A percentile compares a stretch with the other conserved stretches of the same genome.
phyloP scores from a whole-genome alignment of 2,888 invertebrate species.

The Rhagophthalmus giganteus region DNA sequence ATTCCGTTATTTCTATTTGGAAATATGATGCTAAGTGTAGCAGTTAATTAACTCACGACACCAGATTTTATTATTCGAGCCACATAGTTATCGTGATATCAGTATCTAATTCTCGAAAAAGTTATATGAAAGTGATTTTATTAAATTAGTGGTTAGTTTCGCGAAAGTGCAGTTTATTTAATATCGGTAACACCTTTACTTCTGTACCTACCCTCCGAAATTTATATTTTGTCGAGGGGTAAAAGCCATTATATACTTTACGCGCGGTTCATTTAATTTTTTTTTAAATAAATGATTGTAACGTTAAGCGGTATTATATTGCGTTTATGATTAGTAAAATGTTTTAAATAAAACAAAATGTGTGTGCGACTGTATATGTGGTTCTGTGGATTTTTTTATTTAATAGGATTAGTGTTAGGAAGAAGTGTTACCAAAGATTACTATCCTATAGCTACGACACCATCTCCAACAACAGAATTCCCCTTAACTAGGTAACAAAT shows the following conservation, averaged over 20 bases:
- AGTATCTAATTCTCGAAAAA: neutral
- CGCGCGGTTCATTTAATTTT: neutral
- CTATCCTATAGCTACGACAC: slow-evolving; percentile 44
- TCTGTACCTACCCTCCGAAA: slow-evolving; percentile 38
- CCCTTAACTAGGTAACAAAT: slow-evolving; percentile 40
- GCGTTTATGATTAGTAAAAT: neutral
- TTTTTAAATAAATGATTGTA: neutral
- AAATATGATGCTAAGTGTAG: slow-evolving; percentile 44
- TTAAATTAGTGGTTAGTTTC: slow-evolving; percentile 3
- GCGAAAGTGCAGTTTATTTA: slow-evolving; percentile 11
- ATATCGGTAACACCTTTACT: slow-evolving; percentile 14
- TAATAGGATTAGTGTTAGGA: slow-evolving; percentile 18
- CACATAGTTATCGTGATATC: neutral
- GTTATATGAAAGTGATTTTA: slow-evolving; percentile 9
- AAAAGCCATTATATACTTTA: slow-evolving; percentile 15
- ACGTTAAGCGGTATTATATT: neutral
- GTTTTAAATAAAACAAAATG: neutral
- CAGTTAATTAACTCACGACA: slow-evolving; percentile 30
- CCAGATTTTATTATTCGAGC: slow-evolving; percentile 9
- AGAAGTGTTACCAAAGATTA: slow-evolving; percentile 34
- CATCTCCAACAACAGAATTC: slow-evolving; percentile 27
- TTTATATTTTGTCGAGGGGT: slow-evolving; percentile 39
- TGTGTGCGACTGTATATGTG: slow-evolving; percentile 4
- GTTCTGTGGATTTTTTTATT: slow-evolving; percentile 15
- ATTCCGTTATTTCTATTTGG: slow-evolving; percentile 48